A percentile compares a stretch with the other conserved stretches of the same genome.
These are phyloP conservation scores for Scaptomyza flava DNA, from an alignment of 2,888 invertebrate genomes.

Conservation along the genomic window DNA sequence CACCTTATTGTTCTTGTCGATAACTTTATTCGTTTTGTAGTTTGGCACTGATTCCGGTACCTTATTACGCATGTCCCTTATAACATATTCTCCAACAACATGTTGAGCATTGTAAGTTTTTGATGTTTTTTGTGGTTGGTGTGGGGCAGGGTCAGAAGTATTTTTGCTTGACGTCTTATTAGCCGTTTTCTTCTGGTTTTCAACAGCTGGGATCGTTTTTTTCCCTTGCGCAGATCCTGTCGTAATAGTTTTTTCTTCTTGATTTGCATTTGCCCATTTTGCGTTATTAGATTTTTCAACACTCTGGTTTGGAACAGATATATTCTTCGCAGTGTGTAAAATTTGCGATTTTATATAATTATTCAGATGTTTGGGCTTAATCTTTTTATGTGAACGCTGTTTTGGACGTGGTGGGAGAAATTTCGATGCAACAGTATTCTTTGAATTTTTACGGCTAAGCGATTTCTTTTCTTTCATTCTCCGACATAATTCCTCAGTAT, in stretches of 20 bases:
- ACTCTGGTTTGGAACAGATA: constrained; percentile 6
- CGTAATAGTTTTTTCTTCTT: too few relatives aligned
- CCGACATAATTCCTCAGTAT: constrained; percentile 28
- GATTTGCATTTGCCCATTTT: too few relatives aligned
- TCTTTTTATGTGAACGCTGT: neutral
- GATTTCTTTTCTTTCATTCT: neutral
- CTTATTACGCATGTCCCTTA: neutral
- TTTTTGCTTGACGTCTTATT: constrained; percentile 1
- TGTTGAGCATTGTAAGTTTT: neutral
- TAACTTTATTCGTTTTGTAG: neutral
- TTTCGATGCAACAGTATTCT: neutral
- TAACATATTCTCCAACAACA: neutral
- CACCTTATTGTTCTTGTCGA: neutral
- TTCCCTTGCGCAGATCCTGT: too few relatives aligned
- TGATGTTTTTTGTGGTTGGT: constrained; percentile 19
- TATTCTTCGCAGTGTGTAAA: neutral
- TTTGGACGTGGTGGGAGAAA: too few relatives aligned
- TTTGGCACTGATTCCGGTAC: neutral
- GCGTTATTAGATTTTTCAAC: too few relatives aligned
- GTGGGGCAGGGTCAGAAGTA: neutral
- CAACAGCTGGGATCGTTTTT: too few relatives aligned
- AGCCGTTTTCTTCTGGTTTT: constrained; percentile 24
- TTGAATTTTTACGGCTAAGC: neutral
- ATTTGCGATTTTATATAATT: neutral
- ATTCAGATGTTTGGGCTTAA: neutral